Base-by-base conservation (phyloP, 1,140 invertebrate genomes). In the Apis dorsata region DNA sequence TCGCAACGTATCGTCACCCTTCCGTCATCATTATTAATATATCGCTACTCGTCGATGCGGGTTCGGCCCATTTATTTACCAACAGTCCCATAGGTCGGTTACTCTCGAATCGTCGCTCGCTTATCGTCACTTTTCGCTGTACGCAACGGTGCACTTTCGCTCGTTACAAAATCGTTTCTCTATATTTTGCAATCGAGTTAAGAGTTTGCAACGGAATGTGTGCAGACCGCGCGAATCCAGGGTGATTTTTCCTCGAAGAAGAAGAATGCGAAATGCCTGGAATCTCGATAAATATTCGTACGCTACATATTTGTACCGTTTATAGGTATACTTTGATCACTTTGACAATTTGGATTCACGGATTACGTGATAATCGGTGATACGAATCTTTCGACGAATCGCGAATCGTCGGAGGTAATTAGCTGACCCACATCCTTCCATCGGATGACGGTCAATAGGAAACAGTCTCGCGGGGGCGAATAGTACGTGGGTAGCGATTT, bases 101-200 rank as follows among this genome's bases (percentile, higher is more conserved):
- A 44, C 74, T 62, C 53, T 17, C 49, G 66, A 62, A 51, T 44
- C 34, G 55, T 15, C 71, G 57, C 19, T 51, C 21, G 73, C 62
- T 84, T 80, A 81, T 83, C 77, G 73, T 34, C 66, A 60, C 55
- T 71, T 83, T 83, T 59, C 17, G 10, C 49, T 65, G 24, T 11
- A 44, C n/a, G 44, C 34, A 10, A 10, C 68, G 13, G 17, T 49
- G 49, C 77, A 72, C 83, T 87, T 88, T 88, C 79, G 65, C 83
- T 79, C 57, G 62, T 88, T 88, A 60, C 76, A 68, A 87, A 83
- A 88, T 76, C 66, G 44, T 60, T 76, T 49, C 10, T 49, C 53
- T 15, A 44, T 60, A 69, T 81, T 87, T 86, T 63, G 79, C 69
- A 80, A 77, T 21, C 55, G 28, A 44, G 34, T 44, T 44, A 44